Evolutionary conservation across 2,888 invertebrate genomes (phyloP).

Genomic region (Erebia epiphron): DNA sequence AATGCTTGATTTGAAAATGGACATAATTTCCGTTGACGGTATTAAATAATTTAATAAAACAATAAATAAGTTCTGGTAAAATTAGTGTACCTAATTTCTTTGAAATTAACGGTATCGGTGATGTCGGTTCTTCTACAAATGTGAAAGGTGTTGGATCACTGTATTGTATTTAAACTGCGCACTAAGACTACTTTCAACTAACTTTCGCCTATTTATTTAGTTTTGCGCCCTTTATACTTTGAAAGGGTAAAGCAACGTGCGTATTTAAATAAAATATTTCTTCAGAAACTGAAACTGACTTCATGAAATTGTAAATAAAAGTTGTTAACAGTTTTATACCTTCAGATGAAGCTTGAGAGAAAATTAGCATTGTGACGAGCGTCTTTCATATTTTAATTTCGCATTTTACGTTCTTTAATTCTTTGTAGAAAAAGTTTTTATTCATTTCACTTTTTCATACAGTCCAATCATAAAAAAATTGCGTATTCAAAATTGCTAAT

Average conservation of each 20-base stretch:
- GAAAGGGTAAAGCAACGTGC: not conserved
- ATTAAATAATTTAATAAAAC: no score
- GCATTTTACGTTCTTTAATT: not conserved
- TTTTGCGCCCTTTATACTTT: conserved; percentile 1
- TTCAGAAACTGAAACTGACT: conserved; percentile 9
- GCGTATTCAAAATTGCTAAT: not conserved
- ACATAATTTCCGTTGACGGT: no score
- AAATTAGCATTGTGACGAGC: conserved; percentile 7
- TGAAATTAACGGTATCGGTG: no score
- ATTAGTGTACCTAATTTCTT: no score
- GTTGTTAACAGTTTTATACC: not conserved
- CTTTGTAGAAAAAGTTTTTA: not conserved
- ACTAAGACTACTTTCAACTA: conserved; percentile 4
- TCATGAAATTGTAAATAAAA: conserved; percentile 3
- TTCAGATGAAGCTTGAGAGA: not conserved
- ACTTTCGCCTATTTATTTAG: conserved; percentile 13
- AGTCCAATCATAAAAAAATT: not conserved
- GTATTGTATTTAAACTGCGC: no score
- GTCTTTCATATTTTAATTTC: conserved; percentile 10
- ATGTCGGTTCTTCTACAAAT: no score
- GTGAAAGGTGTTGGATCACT: no score
- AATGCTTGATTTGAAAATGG: no score
- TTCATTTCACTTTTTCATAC: not conserved
- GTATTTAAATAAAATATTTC: conserved; percentile 10
- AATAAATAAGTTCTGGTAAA: no score